Evolutionary conservation across 2,888 invertebrate genomes (phyloP).

Genomic region (Teleogryllus oceanicus): DNA sequence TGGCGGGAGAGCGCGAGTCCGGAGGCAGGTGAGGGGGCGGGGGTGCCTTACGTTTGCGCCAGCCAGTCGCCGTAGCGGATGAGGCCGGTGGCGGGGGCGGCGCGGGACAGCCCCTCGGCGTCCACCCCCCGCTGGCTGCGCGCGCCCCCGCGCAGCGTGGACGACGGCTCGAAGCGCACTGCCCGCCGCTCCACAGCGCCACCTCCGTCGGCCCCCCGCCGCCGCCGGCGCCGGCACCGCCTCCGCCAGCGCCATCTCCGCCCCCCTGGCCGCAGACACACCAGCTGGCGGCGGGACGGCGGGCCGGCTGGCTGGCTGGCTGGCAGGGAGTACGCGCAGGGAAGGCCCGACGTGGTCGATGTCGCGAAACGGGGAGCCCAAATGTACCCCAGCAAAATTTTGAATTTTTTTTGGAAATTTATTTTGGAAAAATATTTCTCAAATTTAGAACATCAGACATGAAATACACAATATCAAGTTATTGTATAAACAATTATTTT

Average conservation of each 20-base stretch:
- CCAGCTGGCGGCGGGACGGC: too few relatives aligned
- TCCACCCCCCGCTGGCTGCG: neutral
- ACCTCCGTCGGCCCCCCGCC: neutral
- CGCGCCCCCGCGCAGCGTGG: neutral
- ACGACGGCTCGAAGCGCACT: neutral
- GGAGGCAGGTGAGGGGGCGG: neutral
- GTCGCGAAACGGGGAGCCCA: too few relatives aligned
- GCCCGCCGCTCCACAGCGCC: neutral
- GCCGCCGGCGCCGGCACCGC: neutral
- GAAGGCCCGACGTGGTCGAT: neutral
- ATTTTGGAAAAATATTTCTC: too few relatives aligned
- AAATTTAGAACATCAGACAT: too few relatives aligned
- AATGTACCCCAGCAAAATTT: too few relatives aligned
- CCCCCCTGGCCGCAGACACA: neutral
- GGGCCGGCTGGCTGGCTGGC: too few relatives aligned
- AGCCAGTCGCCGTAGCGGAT: conserved; percentile 18
- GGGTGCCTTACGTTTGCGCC: neutral
- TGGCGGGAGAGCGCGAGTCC: neutral
- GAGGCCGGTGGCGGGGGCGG: neutral
- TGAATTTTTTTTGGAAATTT: too few relatives aligned
- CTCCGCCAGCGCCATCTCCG: neutral
- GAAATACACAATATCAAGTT: too few relatives aligned
- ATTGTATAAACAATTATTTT: too few relatives aligned
- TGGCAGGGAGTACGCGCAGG: neutral
- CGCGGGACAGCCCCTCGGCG: neutral